These are phyloP conservation scores for Agrotis ipsilon DNA, from an alignment of 2,888 invertebrate species.

Conservation along the genomic window DNA sequence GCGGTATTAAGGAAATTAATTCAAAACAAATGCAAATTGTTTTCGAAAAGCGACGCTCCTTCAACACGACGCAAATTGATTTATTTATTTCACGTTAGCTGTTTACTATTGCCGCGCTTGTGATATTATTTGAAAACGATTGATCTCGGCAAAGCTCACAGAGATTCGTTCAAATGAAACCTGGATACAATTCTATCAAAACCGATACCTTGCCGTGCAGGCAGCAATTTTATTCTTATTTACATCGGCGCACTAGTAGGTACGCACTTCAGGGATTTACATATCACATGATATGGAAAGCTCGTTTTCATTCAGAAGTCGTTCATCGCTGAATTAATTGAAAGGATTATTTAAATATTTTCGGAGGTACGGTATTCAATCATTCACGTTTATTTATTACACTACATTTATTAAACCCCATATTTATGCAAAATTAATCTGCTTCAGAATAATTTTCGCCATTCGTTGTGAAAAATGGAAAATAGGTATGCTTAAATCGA, in stretches of 20 bases:
- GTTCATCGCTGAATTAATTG: constrained; percentile 54
- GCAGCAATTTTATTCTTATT: constrained; percentile 45
- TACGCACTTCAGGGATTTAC: constrained; percentile 39
- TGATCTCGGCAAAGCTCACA: constrained; percentile 56
- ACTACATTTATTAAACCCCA: constrained; percentile 16
- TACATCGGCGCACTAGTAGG: constrained; percentile 31
- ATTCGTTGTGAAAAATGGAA: constrained; percentile 7
- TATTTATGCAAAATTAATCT: constrained; percentile 28
- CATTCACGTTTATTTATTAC: constrained; percentile 35
- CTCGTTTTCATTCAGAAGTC: constrained; percentile 24
- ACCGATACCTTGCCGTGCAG: constrained; percentile 19
- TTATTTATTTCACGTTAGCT: constrained; percentile 46
- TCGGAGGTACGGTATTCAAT: constrained; percentile 30
- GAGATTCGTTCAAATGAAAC: constrained; percentile 58
- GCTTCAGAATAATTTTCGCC: constrained; percentile 18
- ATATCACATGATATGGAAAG: constrained; percentile 29
- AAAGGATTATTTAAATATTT: constrained; percentile 53
- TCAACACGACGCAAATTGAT: constrained; percentile 41
- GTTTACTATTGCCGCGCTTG: constrained; percentile 28
- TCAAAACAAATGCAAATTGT: constrained; percentile 59
- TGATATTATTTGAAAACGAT: constrained; percentile 61
- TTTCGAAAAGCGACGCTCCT: constrained; percentile 42
- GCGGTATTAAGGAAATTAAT: constrained; percentile 63
- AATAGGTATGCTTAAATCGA: neutral
- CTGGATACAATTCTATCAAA: constrained; percentile 55